Evolutionary conservation across 2,113 vertebrate genomes (phyloP), one percentile per base, ranked within the genome.

Genomic region (Sporophila hypoxantha): DNA sequence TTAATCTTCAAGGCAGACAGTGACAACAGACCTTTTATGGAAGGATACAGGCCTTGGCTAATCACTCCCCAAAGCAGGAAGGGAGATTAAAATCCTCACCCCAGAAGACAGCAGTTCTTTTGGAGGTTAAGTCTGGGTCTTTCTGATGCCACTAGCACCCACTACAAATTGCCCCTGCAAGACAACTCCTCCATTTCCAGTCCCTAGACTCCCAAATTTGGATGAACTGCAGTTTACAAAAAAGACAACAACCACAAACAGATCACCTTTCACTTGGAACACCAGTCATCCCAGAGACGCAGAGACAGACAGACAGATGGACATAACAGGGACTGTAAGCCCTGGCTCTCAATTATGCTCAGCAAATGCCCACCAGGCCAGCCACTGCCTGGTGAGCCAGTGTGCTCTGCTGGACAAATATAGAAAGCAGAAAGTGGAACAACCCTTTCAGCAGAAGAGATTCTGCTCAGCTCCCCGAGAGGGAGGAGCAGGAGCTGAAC

Each of bases 401-500:
- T 14, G 44, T 87, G 90, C 93, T 94, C 69, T 91, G 90, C 94
- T 94, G 95, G 74, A 96, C 96, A 97, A 96, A 97, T 96, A 97
- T 92, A 97, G 96, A 95, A 96, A 95, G 94, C 88, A 94, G 71
- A 88, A 95, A 94, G 91, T 85, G 69, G 88, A 96, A 88, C 92
- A 86, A 93, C 60, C 79, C 71, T 88, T 95, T 77, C 93, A 91
- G 94, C 93, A 93, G 87, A 95, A 95, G 85, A 91, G 89, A 95
- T 79, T 93, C 92, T 93, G 90, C 92, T 92, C 93, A 4, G 22
- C 56, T 93, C 89, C 86, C 73, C 0, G 8, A 59, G 89, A 97
- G 93, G 96, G 96, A 96, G 96, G 96, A 95, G 96, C 94, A 94
- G 92, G 89, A 89, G 92, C 93, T 86, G 82, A 93, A 95, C 82